Percentiles rank a stretch among this genome's conserved stretches.
Evolutionary conservation across 2,888 invertebrate species (phyloP).

Genomic region (Ypsolopha sequella): DNA sequence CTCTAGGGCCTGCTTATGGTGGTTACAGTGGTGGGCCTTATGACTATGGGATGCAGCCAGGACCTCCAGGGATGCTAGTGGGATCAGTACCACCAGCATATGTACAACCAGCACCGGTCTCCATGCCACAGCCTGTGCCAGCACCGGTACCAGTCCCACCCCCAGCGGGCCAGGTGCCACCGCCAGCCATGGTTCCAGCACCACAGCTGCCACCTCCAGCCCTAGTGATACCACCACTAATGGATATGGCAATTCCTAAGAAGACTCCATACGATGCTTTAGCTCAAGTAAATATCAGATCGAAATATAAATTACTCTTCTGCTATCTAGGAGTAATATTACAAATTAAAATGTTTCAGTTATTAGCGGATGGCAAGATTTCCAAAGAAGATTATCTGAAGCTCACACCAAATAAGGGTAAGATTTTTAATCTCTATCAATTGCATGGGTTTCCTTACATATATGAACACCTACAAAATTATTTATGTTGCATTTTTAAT

Average conservation of each 20-base stretch:
- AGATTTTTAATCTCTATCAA: slow-evolving; percentile 6
- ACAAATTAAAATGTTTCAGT: slow-evolving; percentile 42
- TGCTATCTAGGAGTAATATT: slow-evolving; percentile 5
- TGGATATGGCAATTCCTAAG: slow-evolving; percentile 13
- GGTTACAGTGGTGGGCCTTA: slow-evolving; percentile 22
- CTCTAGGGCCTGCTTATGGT: slow-evolving; percentile 21
- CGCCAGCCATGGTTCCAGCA: slow-evolving; percentile 23
- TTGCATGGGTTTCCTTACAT: too few species aligned
- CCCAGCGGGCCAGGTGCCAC: slow-evolving; percentile 17
- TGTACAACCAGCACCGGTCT: slow-evolving; percentile 5
- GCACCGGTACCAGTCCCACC: slow-evolving; percentile 15
- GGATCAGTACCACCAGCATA: slow-evolving; percentile 6
- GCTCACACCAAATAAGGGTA: slow-evolving; percentile 58
- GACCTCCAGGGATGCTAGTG: slow-evolving; percentile 10
- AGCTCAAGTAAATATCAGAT: slow-evolving; percentile 45
- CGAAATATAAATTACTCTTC: background rate
- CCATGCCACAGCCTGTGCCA: slow-evolving; percentile 10
- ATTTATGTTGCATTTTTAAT: background rate
- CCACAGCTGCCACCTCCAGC: slow-evolving; percentile 15
- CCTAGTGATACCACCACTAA: background rate
- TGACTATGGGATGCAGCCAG: slow-evolving; percentile 22
- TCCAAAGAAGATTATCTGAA: slow-evolving; percentile 59
- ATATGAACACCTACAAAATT: too few species aligned
- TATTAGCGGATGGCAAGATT: slow-evolving; percentile 59
- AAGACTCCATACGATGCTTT: slow-evolving; percentile 45